Base-by-base conservation (phyloP, 2,888 invertebrate genomes). In the Morpho achilles region DNA sequence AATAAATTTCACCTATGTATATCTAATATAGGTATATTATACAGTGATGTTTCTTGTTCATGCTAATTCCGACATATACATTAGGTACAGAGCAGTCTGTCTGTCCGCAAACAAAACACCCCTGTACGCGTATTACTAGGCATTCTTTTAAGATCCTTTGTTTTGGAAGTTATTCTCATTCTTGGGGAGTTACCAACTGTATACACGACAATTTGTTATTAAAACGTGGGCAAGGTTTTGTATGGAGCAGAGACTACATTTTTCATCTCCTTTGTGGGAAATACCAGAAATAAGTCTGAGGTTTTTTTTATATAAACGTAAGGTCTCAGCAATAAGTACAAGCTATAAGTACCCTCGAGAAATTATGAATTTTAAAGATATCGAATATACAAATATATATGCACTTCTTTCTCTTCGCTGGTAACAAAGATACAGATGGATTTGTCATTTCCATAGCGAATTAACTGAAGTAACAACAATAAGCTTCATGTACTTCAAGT, bases 21-120 rank as follows among this genome's bases (percentile, higher is more conserved):
- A 32, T 32, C 32, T 32, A 32, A 16, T 16, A 16, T 16, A 16
- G 16, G 16, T 16, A 16, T 16, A 16, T 16, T 32, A 32, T 32
- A 32, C 32, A 32, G 32, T 32, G 32, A 32, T 32, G 32, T 32
- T 32, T 32, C 32, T 32, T 32, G 5, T 32, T 32, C 5, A 32
- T 32, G 32, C 32, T 32, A 3, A 32, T 32, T 32, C 32, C n/a
- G 32, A 51, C 22, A 43, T 51, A 40, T 43, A 51, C 51, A 9
- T 40, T 40, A 7, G 7, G 48, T 5, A 9, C 42, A 54, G 7
- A 42, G 48, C 8, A 41, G 54, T 32, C 50, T 55, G 63, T 63
- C 63, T 61, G 63, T 59, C 59, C 60, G 42, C 62, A 61, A 63
- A 65, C 67, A 67, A 67, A 63, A 61, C 66, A 60, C 62, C 55